These are phyloP conservation scores for Cheirogaleus medius DNA, from an alignment of 2,113 vertebrate genomes.

Conservation along the genomic window DNA sequence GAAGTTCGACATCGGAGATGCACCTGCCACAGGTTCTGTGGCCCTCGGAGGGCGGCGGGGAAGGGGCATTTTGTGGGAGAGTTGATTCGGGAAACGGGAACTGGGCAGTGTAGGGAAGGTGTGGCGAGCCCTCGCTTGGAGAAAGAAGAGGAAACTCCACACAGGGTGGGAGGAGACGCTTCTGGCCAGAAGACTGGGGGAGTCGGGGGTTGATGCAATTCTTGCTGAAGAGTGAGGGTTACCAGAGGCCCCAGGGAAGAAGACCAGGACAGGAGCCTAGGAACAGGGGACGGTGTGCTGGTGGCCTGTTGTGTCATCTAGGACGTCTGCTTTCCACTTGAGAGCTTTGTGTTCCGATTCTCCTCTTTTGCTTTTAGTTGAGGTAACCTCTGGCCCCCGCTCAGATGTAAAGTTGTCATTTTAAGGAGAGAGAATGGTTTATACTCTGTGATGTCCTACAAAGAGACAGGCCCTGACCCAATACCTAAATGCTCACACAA, in stretches of 20 bases:
- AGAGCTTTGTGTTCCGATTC: not conserved
- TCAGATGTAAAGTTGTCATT: not conserved
- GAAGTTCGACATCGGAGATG: not conserved
- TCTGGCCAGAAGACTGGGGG: not conserved
- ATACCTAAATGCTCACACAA: not conserved
- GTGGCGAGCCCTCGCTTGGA: not conserved
- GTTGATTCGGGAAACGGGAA: not conserved
- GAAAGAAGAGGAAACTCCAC: not conserved
- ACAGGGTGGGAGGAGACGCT: not conserved
- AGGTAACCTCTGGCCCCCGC: not conserved
- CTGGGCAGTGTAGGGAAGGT: not conserved
- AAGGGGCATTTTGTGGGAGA: accelerated
- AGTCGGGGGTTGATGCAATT: not conserved
- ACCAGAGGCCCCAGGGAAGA: not conserved
- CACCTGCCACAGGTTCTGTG: not conserved
- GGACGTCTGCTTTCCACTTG: not conserved
- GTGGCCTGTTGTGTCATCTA: accelerated
- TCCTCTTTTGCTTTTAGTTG: not conserved
- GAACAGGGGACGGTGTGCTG: not conserved
- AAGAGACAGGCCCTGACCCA: not conserved
- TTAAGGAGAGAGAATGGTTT: not conserved
- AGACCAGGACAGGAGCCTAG: not conserved
- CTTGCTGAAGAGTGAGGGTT: not conserved
- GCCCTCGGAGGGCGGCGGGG: not conserved
- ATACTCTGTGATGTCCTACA: not conserved